phyloP scores from a whole-genome alignment of 2,113 vertebrate species.

The Corythornis madagascariensis region DNA sequence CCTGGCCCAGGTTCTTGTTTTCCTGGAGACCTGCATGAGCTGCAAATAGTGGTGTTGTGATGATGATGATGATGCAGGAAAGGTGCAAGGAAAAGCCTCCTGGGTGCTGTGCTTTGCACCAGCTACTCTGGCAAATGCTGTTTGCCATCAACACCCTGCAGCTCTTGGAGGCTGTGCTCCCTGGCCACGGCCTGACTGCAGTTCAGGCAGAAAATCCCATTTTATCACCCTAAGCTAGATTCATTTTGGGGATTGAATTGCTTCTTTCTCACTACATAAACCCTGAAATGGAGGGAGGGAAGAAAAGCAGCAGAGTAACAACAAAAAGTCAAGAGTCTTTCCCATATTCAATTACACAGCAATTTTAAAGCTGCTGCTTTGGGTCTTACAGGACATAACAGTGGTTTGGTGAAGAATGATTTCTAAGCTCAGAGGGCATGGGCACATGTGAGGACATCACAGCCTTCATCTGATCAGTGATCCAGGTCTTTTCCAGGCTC shows the following conservation, averaged over 20 bases:
- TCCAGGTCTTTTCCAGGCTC: neutral
- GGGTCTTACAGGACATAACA: neutral
- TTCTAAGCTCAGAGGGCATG: neutral
- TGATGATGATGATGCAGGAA: neutral
- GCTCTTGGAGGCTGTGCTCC: accelerated
- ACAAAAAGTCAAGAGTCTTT: neutral
- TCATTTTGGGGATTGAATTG: neutral
- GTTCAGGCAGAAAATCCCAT: neutral
- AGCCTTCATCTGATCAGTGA: neutral
- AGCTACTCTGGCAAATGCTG: neutral
- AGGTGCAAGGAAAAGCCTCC: neutral
- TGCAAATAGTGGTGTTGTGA: neutral
- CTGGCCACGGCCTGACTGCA: neutral
- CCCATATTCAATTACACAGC: neutral
- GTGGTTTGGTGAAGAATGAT: neutral
- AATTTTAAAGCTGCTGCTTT: neutral
- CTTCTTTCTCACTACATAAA: neutral
- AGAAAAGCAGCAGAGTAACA: neutral
- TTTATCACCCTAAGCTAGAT: neutral
- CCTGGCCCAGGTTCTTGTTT: neutral
- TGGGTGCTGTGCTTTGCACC: neutral
- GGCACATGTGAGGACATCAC: neutral
- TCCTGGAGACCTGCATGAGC: neutral
- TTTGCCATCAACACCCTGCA: neutral
- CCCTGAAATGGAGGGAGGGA: neutral